These are phyloP conservation scores for Odontamblyopus lacepedii DNA, from an alignment of 2,797 vertebrate species.

Conservation along the genomic window DNA sequence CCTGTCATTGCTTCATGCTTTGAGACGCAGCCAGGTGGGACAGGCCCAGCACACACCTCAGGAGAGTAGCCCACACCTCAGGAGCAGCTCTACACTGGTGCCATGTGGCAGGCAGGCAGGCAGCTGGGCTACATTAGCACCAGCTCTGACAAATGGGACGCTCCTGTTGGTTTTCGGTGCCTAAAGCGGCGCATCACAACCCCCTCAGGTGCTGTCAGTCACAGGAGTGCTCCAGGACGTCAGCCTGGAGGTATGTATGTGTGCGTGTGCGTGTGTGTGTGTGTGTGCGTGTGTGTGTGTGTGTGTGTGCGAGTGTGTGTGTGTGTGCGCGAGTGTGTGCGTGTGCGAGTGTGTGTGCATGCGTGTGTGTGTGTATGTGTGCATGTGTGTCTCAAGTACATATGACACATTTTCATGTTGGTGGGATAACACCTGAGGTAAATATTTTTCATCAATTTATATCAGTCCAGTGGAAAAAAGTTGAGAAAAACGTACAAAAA, in stretches of 20 bases:
- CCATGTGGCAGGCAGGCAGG: constrained; percentile 51
- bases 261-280: not conserved
- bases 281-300: not conserved
- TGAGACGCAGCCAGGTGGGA: constrained; percentile 26
- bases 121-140: constrained; percentile 61
- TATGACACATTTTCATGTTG: no score
- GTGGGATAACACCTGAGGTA: no score
- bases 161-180: constrained; percentile 49
- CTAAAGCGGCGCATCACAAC: constrained; percentile 27
- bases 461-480: no score
- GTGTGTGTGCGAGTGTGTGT: no score
- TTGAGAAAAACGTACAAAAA: no score
- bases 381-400: not conserved
- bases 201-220: constrained; percentile 56
- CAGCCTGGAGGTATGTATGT: not conserved
- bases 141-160: constrained; percentile 58
- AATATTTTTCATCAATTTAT: no score
- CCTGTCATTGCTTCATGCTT: constrained; percentile 24
- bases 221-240: constrained; percentile 14
- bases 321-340: no score
- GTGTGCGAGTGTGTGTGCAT: no score
- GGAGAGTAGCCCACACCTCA: constrained; percentile 40
- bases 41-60: constrained; percentile 25
- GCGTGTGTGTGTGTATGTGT: no score
- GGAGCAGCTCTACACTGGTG: constrained; percentile 33